These are phyloP conservation scores for Pycnomerus fuliginosus DNA, from an alignment of 2,888 invertebrate species.

Conservation along the genomic window DNA sequence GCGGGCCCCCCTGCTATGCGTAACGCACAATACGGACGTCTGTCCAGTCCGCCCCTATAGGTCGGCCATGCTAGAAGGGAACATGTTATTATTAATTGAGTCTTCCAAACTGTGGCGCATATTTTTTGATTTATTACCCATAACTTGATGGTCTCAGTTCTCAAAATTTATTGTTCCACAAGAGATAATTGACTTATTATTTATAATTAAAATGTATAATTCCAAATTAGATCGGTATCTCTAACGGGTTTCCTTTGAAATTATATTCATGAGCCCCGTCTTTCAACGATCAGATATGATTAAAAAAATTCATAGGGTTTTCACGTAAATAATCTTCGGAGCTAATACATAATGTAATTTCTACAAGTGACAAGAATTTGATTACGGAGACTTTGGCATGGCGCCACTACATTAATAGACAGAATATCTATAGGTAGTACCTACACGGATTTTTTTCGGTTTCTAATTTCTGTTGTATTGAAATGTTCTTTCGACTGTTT, in stretches of 20 bases:
- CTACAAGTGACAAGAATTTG: no score
- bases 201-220: constrained; percentile 35
- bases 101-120: constrained; percentile 33
- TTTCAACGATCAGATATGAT: no score
- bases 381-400: no score
- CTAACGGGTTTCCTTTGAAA: constrained; percentile 14
- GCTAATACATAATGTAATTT: no score
- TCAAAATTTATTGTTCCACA: constrained; percentile 28
- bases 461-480: no score
- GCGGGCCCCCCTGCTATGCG: constrained; percentile 31
- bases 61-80: constrained; percentile 35
- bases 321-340: no score
- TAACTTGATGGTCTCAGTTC: constrained; percentile 26
- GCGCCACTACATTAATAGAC: no score
- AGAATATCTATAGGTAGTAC: no score
- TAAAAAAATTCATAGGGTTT: no score
- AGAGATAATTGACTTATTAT: constrained; percentile 37
- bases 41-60: constrained; percentile 38
- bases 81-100: constrained; percentile 43
- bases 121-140: constrained; percentile 32
- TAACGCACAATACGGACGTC: constrained; percentile 39
- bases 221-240: constrained; percentile 20
- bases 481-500: no score
- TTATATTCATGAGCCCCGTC: constrained; percentile 18
- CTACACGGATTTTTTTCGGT: no score